Evolutionary conservation across 2,113 vertebrate species (phyloP).

Genomic region (Circaetus gallicus): DNA sequence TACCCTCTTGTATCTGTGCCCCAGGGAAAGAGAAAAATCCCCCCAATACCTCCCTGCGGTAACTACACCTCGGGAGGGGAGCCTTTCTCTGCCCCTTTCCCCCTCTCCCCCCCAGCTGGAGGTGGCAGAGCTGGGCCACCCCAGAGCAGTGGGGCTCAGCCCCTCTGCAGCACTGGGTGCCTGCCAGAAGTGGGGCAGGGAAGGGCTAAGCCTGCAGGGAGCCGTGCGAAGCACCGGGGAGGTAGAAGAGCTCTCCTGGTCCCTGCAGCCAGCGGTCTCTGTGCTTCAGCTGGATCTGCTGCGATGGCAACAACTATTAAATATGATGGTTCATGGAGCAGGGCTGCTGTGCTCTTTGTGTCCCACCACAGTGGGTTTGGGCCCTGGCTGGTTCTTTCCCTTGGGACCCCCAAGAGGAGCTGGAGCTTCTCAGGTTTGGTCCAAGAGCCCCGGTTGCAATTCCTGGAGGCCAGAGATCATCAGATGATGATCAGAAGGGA

Average conservation of each 20-base stretch:
- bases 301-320: constrained; percentile 66
- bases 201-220: constrained; percentile 31
- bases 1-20: neutral
- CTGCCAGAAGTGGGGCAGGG: neutral
- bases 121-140: neutral
- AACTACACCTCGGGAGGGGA: neutral
- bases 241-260: neutral
- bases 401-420: neutral
- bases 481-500: accelerated
- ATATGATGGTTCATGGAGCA: constrained; percentile 62
- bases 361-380: neutral
- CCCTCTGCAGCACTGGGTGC: neutral
- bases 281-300: constrained; percentile 67
- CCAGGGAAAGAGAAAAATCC: neutral
- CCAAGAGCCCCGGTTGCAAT: too few species aligned
- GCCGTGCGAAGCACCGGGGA: neutral
- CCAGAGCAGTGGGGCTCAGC: neutral
- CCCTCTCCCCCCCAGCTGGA: neutral
- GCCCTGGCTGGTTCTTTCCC: neutral
- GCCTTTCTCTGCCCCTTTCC: neutral
- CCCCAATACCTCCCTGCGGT: neutral
- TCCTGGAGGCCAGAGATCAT: neutral
- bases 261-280: constrained; percentile 16
- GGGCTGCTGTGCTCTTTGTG: neutral
- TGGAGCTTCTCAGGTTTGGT: neutral